A percentile compares a stretch with the other conserved stretches of the same genome.
These are phyloP conservation scores for Cyclargus thomasi DNA, from an alignment of 1,140 invertebrate genomes.

Conservation along the genomic window DNA sequence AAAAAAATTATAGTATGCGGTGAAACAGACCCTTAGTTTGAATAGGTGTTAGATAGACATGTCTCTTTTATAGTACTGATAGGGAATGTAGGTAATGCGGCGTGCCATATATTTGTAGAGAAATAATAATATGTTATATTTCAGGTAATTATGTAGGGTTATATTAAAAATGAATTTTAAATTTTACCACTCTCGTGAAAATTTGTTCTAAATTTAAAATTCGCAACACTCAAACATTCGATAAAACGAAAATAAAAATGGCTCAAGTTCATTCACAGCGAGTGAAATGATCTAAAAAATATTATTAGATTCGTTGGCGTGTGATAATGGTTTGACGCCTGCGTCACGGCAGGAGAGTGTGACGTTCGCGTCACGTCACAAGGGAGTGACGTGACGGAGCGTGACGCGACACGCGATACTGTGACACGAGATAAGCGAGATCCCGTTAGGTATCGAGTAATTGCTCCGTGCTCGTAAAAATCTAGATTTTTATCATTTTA, in stretches of 20 bases:
- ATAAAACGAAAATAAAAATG: neutral
- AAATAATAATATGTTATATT: too few species aligned
- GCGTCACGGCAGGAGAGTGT: slow-evolving; percentile 22
- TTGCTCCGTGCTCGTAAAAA: neutral
- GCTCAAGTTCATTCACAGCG: slow-evolving; percentile 4
- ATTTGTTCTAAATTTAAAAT: too few species aligned
- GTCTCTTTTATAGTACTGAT: too few species aligned
- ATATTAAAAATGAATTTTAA: too few species aligned
- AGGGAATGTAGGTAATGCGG: too few species aligned
- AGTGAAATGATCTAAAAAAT: slow-evolving; percentile 20
- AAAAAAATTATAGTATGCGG: too few species aligned
- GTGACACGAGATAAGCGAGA: slow-evolving; percentile 38
- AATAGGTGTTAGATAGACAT: too few species aligned
- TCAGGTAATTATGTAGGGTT: too few species aligned
- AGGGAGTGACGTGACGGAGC: slow-evolving; percentile 30
- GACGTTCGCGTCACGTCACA: slow-evolving; percentile 26
- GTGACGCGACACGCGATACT: slow-evolving; percentile 30
- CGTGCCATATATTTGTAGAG: too few species aligned
- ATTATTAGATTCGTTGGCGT: slow-evolving; percentile 31
- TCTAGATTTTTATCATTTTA: neutral
- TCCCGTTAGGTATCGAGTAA: neutral
- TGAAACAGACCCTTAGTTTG: too few species aligned
- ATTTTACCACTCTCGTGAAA: too few species aligned
- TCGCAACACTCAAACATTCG: neutral
- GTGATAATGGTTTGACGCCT: slow-evolving; percentile 33